Conservation (phyloP, 2,113 vertebrate genomes). For the Probosciger aterrimus region DNA sequence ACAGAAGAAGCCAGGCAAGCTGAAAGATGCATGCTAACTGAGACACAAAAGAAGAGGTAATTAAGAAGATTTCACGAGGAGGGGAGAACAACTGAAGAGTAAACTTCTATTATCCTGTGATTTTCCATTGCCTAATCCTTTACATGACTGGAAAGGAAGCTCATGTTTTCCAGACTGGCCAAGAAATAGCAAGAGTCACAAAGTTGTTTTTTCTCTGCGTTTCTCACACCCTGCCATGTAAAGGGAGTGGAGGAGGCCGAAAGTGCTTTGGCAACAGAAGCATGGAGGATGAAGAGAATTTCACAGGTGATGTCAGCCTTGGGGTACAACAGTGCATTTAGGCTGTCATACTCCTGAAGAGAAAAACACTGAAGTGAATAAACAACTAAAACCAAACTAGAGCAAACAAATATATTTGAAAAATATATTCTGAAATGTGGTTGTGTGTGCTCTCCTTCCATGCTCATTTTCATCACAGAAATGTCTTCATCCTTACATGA, state of each 20-base stretch:
- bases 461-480: neutral
- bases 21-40: neutral
- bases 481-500: neutral
- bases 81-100: neutral
- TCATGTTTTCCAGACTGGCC: neutral
- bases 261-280: neutral
- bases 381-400: neutral
- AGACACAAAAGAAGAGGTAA: neutral
- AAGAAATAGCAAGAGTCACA: neutral
- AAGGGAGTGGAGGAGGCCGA: neutral
- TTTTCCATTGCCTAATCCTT: neutral
- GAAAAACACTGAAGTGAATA: neutral
- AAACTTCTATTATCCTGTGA: neutral
- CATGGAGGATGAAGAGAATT: neutral
- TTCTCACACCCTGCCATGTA: neutral
- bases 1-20: neutral
- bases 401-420: neutral
- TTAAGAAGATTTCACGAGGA: neutral
- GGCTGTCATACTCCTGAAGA: neutral
- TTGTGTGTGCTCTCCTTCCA: neutral
- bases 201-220: neutral
- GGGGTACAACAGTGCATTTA: neutral
- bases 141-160: neutral
- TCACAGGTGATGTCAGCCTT: neutral
- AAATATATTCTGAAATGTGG: neutral